Conservation (phyloP, 2,888 invertebrate genomes). For the Drosophila setosimentum region DNA sequence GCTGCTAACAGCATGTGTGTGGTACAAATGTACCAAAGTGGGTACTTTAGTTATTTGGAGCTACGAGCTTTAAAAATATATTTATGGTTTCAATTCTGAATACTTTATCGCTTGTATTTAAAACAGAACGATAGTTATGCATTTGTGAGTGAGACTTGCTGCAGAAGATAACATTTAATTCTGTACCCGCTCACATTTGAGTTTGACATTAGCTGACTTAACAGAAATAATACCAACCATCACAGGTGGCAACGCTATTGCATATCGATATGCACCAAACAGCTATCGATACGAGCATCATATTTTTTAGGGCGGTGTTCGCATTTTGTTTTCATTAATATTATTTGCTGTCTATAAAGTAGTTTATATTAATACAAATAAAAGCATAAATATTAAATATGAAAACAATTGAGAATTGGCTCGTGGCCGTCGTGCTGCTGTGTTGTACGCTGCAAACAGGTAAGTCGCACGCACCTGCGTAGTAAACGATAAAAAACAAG, state of each 20-base stretch:
- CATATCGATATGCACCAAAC: conserved; percentile 31
- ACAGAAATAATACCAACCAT: conserved; percentile 1
- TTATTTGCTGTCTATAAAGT: conserved; percentile 8
- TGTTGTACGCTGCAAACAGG: conserved; percentile 65
- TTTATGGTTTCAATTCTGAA: too few species aligned
- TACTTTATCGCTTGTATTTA: accelerated
- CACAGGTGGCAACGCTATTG: conserved; percentile 18
- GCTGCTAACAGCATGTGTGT: not conserved
- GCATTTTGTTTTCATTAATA: conserved; percentile 64
- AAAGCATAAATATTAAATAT: conserved; percentile 20
- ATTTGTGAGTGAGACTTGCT: not conserved
- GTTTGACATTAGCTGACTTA: not conserved
- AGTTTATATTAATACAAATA: conserved; percentile 24
- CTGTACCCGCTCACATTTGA: not conserved
- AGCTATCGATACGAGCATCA: conserved; percentile 57
- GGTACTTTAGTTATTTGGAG: not conserved
- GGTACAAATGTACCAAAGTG: not conserved
- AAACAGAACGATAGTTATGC: not conserved
- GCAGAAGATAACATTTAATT: not conserved
- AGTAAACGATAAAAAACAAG: conserved; percentile 7
- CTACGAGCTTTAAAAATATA: not conserved
- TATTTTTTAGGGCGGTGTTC: conserved; percentile 63
- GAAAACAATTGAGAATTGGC: conserved; percentile 54
- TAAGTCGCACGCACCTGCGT: conserved; percentile 50
- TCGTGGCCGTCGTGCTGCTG: conserved; percentile 38